Base-by-base conservation (phyloP, 2,888 invertebrate genomes). In the Amiota mariae region DNA sequence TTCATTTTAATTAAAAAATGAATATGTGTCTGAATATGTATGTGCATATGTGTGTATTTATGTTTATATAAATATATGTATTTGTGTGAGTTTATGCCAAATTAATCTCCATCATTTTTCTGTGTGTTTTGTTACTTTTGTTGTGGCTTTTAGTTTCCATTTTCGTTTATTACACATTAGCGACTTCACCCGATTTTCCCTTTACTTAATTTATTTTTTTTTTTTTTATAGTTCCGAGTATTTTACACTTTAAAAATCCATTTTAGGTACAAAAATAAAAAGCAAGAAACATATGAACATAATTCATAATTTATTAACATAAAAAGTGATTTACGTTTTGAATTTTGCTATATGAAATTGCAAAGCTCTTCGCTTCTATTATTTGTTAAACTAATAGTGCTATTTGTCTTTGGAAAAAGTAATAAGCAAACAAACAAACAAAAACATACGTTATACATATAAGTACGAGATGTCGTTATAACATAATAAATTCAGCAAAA, bases 331-430 rank as follows among this genome's bases (percentile, higher is more conserved):
- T n/a, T n/a, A n/a, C n/a, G n/a, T n/a, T n/a, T n/a, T 24, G 24
- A 24, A 24, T 2, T 24, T 24, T 24, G 24, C 24, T 24, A 24
- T 24, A 24, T 3, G 24, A 24, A 24, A 3, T 24, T 24, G 2
- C 24, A 2, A 24, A 3, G 24, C 24, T 24, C 24, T 3, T 24
- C 24, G 24, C 24, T 24, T 3, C 6, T 36, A 4, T 36, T 59
- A 83, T 83, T 83, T 83, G 84, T 83, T 83, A 75, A 70, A 76
- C 80, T 83, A 83, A 83, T 83, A 80, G 80, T 81, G 82, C 82
- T 78, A 85, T 83, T 83, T 83, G 83, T 83, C 82, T 76, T 1
- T 66, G 74, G 77, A 80, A 85, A 82, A 71, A 72, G 76, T 20
- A 18, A 11, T 18, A 18, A 8, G 20, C 11, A 8, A 59, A 59